Percentiles rank a stretch among this genome's conserved stretches.
Conservation (phyloP, 2,797 vertebrate genomes). For the Apogon talboti region DNA sequence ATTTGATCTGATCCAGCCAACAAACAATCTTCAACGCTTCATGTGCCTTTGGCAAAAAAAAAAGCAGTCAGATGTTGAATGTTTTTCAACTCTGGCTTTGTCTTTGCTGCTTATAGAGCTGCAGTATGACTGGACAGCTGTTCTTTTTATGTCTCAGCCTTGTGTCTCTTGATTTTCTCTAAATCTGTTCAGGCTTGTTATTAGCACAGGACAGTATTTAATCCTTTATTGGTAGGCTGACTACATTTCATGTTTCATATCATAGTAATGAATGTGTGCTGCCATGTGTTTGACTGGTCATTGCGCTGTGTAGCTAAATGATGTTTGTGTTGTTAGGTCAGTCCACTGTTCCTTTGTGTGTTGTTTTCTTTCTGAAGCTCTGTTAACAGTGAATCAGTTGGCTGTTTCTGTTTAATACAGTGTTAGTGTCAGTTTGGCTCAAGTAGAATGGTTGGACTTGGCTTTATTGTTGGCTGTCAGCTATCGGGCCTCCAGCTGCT, state of each 20-base stretch:
- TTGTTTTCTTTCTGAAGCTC: background rate
- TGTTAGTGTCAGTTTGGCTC: slow-evolving; percentile 1
- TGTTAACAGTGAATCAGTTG: background rate
- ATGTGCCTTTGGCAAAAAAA: too few species aligned
- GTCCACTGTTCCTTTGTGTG: background rate
- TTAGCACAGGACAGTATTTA: too few species aligned
- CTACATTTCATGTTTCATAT: background rate
- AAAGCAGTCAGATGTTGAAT: too few species aligned
- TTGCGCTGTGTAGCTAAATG: background rate
- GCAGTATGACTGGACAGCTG: too few species aligned
- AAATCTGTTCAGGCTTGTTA: too few species aligned
- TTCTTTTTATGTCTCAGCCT: too few species aligned
- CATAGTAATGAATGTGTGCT: background rate
- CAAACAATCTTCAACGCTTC: too few species aligned
- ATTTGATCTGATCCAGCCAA: too few species aligned
- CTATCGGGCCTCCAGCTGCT: slow-evolving; percentile 12
- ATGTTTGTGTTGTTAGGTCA: background rate
- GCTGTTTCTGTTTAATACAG: background rate
- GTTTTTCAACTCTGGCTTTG: too few species aligned
- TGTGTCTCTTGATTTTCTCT: too few species aligned
- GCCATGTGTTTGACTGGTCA: background rate
- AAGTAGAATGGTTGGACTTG: background rate
- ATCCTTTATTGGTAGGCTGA: too few species aligned
- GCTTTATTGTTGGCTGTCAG: background rate
- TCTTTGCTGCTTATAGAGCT: too few species aligned